phyloP scores from a whole-genome alignment of 1,140 invertebrate species.

The Drosophila sucinea region DNA sequence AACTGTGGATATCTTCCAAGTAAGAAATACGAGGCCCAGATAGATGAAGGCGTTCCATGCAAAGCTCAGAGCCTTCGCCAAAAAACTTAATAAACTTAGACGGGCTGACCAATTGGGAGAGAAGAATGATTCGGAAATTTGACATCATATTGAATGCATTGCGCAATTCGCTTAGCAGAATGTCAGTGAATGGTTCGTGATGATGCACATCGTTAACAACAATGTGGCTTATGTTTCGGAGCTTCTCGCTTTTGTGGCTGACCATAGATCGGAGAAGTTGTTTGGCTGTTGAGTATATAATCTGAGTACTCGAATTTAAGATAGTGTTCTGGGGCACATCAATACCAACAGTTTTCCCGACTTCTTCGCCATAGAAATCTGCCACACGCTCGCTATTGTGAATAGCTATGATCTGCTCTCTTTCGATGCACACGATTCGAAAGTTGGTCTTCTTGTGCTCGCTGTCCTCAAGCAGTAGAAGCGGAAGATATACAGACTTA shows the following conservation, averaged over 20 bases:
- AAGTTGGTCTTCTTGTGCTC: conserved; percentile 33
- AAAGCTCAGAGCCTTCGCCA: conserved; percentile 48
- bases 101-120: conserved; percentile 85
- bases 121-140: conserved; percentile 92
- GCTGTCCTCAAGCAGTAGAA: conserved; percentile 56
- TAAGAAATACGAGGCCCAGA: conserved; percentile 28
- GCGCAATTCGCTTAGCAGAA: conserved; percentile 92
- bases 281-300: conserved; percentile 63
- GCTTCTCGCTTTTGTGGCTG: conserved; percentile 56
- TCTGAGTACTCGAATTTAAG: conserved; percentile 50
- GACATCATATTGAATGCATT: conserved; percentile 89
- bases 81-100: conserved; percentile 52
- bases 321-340: conserved; percentile 91
- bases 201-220: conserved; percentile 97
- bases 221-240: conserved; percentile 90
- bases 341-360: conserved; percentile 96
- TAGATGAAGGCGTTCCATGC: background rate
- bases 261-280: conserved; percentile 63
- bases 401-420: conserved; percentile 50
- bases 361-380: conserved; percentile 92
- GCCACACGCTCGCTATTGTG: conserved; percentile 84
- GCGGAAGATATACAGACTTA: conserved; percentile 57
- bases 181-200: conserved; percentile 95
- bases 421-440: conserved; percentile 65
- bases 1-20: conserved; percentile 50